Conservation (phyloP, 2,888 invertebrate genomes). For the Drosophila parthenogenetica region DNA sequence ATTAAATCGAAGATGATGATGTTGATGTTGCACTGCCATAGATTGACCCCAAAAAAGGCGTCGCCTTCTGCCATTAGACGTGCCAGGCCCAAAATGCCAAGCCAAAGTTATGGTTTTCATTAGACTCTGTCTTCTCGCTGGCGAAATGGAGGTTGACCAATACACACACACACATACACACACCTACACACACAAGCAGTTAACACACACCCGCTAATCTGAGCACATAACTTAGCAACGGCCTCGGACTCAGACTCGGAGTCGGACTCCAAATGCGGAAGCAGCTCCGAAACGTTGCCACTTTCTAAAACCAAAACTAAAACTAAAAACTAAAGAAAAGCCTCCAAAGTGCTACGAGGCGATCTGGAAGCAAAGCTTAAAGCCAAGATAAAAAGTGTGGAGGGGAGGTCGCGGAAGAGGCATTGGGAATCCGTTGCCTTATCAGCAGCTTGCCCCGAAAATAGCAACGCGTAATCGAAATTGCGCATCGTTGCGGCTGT, state of each 20-base stretch:
- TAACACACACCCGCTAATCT: slow-evolving; percentile 80
- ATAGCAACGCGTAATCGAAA: slow-evolving; percentile 78
- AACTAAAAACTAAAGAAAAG: slow-evolving; percentile 34
- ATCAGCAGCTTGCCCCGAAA: slow-evolving; percentile 54
- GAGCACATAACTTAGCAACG: slow-evolving; percentile 70
- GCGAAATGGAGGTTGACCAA: slow-evolving; percentile 45
- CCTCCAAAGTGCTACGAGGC: slow-evolving; percentile 14
- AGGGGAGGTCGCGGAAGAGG: neutral
- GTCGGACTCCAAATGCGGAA: slow-evolving; percentile 59
- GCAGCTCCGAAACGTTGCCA: slow-evolving; percentile 57
- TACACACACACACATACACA: slow-evolving; percentile 16
- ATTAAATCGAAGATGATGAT: neutral
- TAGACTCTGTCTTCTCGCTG: slow-evolving; percentile 43
- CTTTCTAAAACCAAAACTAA: slow-evolving; percentile 49
- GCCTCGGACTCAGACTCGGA: slow-evolving; percentile 24
- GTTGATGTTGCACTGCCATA: slow-evolving; percentile 10
- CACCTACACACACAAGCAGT: slow-evolving; percentile 33
- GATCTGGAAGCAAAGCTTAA: neutral
- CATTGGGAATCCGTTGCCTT: slow-evolving; percentile 32
- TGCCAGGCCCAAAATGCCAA: slow-evolving; percentile 57
- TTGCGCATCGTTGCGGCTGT: slow-evolving; percentile 70
- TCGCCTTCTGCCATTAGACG: slow-evolving; percentile 32
- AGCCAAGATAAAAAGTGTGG: neutral
- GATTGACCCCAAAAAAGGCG: slow-evolving; percentile 50
- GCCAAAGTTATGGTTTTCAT: slow-evolving; percentile 77